Conservation (phyloP, 2,797 vertebrate genomes). For the Gallinago nigripennis region DNA sequence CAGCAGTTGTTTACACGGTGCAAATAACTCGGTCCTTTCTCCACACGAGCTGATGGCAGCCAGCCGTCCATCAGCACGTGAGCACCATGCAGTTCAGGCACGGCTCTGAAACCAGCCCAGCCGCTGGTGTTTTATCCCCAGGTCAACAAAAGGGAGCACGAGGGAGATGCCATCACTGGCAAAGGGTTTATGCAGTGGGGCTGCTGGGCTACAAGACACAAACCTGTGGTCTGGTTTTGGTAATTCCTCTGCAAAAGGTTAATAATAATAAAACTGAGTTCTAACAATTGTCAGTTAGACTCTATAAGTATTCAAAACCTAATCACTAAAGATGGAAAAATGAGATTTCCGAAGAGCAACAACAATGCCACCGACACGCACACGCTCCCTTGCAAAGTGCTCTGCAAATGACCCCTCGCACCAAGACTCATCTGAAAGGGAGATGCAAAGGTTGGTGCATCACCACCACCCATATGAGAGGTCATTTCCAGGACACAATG, state of each 20-base stretch:
- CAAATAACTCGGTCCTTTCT: background rate
- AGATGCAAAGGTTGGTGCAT: background rate
- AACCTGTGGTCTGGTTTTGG: background rate
- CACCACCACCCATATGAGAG: background rate
- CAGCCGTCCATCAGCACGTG: background rate
- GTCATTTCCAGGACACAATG: conserved; percentile 50
- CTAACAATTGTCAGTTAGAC: background rate
- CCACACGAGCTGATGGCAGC: background rate
- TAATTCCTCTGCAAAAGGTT: background rate
- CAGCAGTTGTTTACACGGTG: background rate
- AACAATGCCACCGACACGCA: background rate
- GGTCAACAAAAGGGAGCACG: rapidly evolving
- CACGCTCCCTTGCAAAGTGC: background rate
- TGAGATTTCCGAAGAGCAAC: background rate
- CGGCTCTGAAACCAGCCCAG: background rate
- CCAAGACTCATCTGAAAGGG: background rate
- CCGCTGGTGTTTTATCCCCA: background rate
- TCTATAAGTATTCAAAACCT: background rate
- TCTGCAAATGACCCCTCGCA: background rate
- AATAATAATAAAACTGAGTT: background rate
- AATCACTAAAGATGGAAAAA: background rate
- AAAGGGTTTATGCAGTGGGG: background rate
- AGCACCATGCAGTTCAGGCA: background rate
- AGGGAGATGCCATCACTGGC: background rate
- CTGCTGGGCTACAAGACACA: background rate